Evolutionary conservation across 2,113 vertebrate species (phyloP).

Genomic region (Bubo scandiacus): DNA sequence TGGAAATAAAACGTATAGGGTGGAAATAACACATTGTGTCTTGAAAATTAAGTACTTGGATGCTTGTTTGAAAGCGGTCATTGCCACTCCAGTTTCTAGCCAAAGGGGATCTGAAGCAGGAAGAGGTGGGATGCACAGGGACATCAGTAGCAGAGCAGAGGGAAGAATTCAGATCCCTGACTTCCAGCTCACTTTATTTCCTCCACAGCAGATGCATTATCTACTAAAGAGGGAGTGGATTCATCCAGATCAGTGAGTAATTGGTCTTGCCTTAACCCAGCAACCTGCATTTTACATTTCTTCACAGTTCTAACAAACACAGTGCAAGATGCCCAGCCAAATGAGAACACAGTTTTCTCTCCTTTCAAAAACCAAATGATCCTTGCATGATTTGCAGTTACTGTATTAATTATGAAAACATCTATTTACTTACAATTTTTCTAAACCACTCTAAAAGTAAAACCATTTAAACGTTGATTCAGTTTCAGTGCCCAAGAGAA

Average conservation of each 20-base stretch:
- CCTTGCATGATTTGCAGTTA: conserved; percentile 25
- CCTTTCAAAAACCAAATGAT: neutral
- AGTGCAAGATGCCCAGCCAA: neutral
- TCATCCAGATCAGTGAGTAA: neutral
- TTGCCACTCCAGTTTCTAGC: neutral
- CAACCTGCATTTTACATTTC: neutral
- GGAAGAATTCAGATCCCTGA: neutral
- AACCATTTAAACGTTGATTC: conserved; percentile 46
- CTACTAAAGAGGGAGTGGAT: neutral
- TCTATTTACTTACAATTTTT: conserved; percentile 37
- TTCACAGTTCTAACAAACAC: neutral
- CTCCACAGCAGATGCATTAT: neutral
- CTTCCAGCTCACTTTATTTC: neutral
- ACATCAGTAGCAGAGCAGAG: neutral
- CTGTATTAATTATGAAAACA: conserved; percentile 63
- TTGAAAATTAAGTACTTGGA: neutral
- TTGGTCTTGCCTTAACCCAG: neutral
- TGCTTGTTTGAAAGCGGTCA: neutral
- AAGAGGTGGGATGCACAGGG: neutral
- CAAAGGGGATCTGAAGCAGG: neutral
- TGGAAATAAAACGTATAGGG: neutral
- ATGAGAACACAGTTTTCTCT: neutral
- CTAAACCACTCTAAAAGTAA: conserved; percentile 51
- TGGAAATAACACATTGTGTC: neutral
- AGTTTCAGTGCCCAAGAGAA: conserved; percentile 33